Evolutionary conservation across 2,797 vertebrate species (phyloP), one percentile per base, ranked within the genome.

Genomic region (Hybognathus amarus): DNA sequence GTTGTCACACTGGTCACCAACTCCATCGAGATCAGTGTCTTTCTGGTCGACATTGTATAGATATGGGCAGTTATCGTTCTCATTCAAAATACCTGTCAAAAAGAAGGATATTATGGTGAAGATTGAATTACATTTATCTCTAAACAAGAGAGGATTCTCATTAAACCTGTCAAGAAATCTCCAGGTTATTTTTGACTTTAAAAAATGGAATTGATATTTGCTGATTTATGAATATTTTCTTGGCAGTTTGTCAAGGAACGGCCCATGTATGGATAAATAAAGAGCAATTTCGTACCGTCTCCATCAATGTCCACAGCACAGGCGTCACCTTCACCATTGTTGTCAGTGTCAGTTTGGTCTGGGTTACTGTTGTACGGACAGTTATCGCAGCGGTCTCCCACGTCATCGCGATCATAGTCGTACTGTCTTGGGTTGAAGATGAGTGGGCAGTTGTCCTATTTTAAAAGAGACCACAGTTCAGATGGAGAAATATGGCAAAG

Each of bases 1-100:
- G 91, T 99, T 99, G 91, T 99, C 98, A 82, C 98, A 99, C 90
- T 98, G 97, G 91, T 99, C 98, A 91, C 98, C 98, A 85, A 99
- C 96, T 42, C 98, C 98, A 66, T 99, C 98, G 88, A 97, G 91
- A 86, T 99, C 98, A 2, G 97, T 96, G 92, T 99, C 98, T 85
- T 91, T 96, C 91, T 99, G 98, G 91, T 99, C 97, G 70, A 98
- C 96, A 0, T 99, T 99, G 93, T 99, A 99, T 83, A 99, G 96
- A 40, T 97, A 96, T 0, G 97, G 96, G 87, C 98, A 99, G 91
- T 99, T 98, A 90, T 99, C 98, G 59, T 91, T 94, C 92, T 98
- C 97, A 86, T 99, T 99, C 87, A 98, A 91, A 88, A 99, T 97
- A 20, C 96, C 98, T 99, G 89, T 50, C 36, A 64, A 52, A 83